phyloP scores from a whole-genome alignment of 2,888 invertebrate genomes.

The Chymomyza caudatula region DNA sequence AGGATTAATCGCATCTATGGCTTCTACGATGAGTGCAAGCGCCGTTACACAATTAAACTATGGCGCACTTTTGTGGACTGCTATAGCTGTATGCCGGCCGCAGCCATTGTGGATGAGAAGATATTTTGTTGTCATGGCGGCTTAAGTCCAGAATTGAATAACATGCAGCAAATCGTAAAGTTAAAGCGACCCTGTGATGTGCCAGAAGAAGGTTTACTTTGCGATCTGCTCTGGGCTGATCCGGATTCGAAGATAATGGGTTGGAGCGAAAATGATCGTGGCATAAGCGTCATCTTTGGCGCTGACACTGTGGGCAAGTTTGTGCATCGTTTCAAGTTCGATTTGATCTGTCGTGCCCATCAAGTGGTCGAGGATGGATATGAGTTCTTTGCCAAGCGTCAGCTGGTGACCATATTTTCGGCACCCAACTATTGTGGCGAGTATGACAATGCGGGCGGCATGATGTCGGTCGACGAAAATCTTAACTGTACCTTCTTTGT shows the following conservation, averaged over 20 bases:
- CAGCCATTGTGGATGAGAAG: slow-evolving; percentile 98
- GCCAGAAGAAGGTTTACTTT: slow-evolving; percentile 95
- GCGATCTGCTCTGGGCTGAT: slow-evolving; percentile 98
- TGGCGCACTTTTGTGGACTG: slow-evolving; percentile 99
- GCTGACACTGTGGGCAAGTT: slow-evolving; percentile 97
- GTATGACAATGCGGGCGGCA: slow-evolving; percentile 91
- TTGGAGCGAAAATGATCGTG: slow-evolving; percentile 97
- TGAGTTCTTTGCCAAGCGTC: slow-evolving; percentile 97
- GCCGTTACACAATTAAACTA: slow-evolving; percentile 97
- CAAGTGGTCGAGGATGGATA: slow-evolving; percentile 92
- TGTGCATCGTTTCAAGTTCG: slow-evolving; percentile 95
- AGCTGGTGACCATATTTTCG: slow-evolving; percentile 93
- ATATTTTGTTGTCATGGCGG: slow-evolving; percentile 98
- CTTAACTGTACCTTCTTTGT: too few relatives aligned
- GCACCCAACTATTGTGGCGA: slow-evolving; percentile 97
- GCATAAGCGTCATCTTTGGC: slow-evolving; percentile 98
- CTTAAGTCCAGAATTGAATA: slow-evolving; percentile 94
- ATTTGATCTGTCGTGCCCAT: not conserved
- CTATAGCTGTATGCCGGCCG: slow-evolving; percentile 98
- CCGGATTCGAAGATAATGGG: slow-evolving; percentile 94
- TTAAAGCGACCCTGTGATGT: slow-evolving; percentile 99
- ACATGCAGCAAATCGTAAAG: slow-evolving; percentile 97
- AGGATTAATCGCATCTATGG: slow-evolving; percentile 98
- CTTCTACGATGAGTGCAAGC: slow-evolving; percentile 89
- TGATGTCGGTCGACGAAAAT: too few relatives aligned